Percentiles rank a stretch among this genome's conserved stretches.
phyloP scores from a whole-genome alignment of 2,888 invertebrate species.

The Adelognathus sp. region DNA sequence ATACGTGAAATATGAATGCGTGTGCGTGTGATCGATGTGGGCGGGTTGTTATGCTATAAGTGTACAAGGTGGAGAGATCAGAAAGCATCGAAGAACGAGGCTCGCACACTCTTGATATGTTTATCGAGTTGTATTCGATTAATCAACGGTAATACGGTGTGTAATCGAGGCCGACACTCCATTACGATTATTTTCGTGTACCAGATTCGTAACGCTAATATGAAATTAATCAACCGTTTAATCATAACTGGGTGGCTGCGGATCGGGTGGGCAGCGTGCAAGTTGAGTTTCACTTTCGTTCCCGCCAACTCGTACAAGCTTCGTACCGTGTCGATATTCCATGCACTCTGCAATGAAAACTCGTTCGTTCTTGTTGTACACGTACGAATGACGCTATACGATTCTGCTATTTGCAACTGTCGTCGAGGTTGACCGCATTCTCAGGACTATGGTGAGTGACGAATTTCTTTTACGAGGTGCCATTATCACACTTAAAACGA shows the following conservation, averaged over 20 bases:
- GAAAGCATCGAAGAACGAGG: conserved; percentile 32
- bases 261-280: conserved; percentile 52
- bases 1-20: conserved; percentile 26
- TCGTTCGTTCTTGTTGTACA: background rate
- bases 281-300: conserved; percentile 60
- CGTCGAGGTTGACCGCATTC: background rate
- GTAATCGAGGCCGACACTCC: conserved; percentile 73
- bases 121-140: conserved; percentile 72
- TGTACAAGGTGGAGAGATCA: conserved; percentile 31
- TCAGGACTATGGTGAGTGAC: background rate
- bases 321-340: conserved; percentile 16
- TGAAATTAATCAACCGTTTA: conserved; percentile 75
- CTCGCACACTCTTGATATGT: conserved; percentile 61
- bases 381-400: background rate
- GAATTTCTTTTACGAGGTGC: too few species aligned
- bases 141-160: conserved; percentile 74
- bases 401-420: background rate
- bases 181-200: conserved; percentile 73
- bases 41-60: conserved; percentile 48
- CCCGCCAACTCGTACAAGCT: conserved; percentile 31
- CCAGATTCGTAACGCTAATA: conserved; percentile 71
- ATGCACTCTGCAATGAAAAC: background rate
- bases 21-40: conserved; percentile 50
- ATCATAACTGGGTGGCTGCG: conserved; percentile 66
- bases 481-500: too few species aligned